Conservation (phyloP, 2,797 vertebrate genomes). For the Zalophus californianus region DNA sequence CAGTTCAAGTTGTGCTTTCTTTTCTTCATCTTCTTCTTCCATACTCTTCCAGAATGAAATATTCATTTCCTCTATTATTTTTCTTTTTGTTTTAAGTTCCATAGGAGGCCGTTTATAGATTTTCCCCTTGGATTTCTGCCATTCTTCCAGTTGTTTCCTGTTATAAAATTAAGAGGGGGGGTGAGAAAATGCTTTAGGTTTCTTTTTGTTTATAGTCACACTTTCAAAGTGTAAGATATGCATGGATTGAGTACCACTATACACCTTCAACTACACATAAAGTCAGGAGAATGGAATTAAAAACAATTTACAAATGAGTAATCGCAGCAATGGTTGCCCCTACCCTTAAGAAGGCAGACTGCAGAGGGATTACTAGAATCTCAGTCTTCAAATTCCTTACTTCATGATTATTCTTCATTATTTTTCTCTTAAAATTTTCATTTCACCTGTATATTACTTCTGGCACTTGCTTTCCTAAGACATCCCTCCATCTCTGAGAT, state of each 20-base stretch:
- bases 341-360: not conserved
- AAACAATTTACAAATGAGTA: not conserved
- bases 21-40: constrained; percentile 88
- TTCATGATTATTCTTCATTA: not conserved
- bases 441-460: not conserved
- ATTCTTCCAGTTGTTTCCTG: constrained; percentile 94
- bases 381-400: not conserved
- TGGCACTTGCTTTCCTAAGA: not conserved
- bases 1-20: constrained; percentile 86
- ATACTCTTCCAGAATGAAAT: constrained; percentile 87
- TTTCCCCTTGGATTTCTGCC: constrained; percentile 93
- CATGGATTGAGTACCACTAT: not conserved
- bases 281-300: not conserved
- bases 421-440: not conserved
- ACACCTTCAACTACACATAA: not conserved
- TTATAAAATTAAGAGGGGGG: not conserved
- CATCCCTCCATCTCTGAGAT: not conserved
- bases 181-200: not conserved
- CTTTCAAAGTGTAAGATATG: not conserved
- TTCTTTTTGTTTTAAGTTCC: constrained; percentile 84
- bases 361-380: not conserved
- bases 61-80: constrained; percentile 69
- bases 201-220: not conserved
- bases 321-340: not conserved
- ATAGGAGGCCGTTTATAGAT: constrained; percentile 95